These are phyloP conservation scores for Chaenogobius annularis DNA, from an alignment of 2,113 vertebrate species.

Conservation along the genomic window DNA sequence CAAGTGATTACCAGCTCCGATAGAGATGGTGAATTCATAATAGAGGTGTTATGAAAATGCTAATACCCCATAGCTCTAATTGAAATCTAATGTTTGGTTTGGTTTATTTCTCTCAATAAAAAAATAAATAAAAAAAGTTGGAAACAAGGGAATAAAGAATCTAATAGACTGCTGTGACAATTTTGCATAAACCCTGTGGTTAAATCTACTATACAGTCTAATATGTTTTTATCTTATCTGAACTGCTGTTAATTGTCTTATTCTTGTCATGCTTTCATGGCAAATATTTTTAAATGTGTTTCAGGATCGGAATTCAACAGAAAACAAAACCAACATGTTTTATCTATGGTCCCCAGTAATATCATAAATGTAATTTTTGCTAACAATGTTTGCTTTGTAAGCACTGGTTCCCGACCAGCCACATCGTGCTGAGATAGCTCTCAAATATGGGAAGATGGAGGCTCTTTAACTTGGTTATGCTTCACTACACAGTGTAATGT, in stretches of 20 bases:
- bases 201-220: neutral
- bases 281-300: neutral
- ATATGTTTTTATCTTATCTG: neutral
- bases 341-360: neutral
- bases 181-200: neutral
- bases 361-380: slow-evolving; percentile 32
- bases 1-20: slow-evolving; percentile 79
- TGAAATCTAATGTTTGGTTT: slow-evolving; percentile 57
- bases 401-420: slow-evolving; percentile 57
- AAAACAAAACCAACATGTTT: neutral
- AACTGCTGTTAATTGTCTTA: neutral
- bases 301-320: neutral
- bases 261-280: neutral
- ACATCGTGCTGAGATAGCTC: slow-evolving; percentile 39
- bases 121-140: slow-evolving; percentile 2
- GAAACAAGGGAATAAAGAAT: neutral
- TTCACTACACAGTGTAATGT: slow-evolving; percentile 67
- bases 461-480: slow-evolving; percentile 61
- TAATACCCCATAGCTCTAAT: slow-evolving; percentile 72
- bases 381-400: slow-evolving; percentile 64
- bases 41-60: slow-evolving; percentile 78
- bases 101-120: slow-evolving; percentile 5
- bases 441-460: slow-evolving; percentile 55
- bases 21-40: slow-evolving; percentile 75
- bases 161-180: neutral